A percentile compares a stretch with the other conserved stretches of the same genome.
phyloP scores from a whole-genome alignment of 2,888 invertebrate genomes.

The Caenorhabditis parvicauda region DNA sequence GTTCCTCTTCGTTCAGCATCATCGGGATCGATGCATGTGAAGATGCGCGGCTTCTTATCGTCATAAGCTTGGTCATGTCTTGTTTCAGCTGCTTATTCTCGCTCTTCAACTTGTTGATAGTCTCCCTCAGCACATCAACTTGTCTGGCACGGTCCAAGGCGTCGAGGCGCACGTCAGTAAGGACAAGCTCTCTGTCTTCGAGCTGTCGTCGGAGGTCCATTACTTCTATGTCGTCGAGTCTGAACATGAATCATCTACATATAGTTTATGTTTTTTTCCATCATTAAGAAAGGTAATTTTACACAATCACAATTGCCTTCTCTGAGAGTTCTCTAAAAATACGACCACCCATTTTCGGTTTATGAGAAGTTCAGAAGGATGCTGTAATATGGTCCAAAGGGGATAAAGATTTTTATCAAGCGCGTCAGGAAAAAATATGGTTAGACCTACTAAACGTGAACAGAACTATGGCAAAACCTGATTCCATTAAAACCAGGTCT shows the following conservation, averaged over 20 bases:
- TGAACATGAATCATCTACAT: background rate
- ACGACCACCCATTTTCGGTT: too few species aligned
- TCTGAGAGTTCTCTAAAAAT: too few species aligned
- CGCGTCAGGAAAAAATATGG: too few species aligned
- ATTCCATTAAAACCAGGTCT: too few species aligned
- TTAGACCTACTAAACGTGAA: too few species aligned
- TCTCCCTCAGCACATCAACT: slow-evolving; percentile 89
- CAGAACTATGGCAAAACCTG: too few species aligned
- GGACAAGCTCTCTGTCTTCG: slow-evolving; percentile 88
- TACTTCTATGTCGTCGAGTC: slow-evolving; percentile 50
- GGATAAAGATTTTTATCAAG: too few species aligned
- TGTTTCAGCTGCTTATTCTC: slow-evolving; percentile 95
- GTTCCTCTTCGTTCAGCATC: slow-evolving; percentile 44
- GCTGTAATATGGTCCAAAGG: too few species aligned
- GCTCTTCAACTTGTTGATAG: slow-evolving; percentile 93
- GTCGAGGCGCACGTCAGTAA: slow-evolving; percentile 85
- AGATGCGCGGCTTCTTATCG: slow-evolving; percentile 43
- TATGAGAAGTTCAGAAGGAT: too few species aligned
- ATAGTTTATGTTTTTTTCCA: too few species aligned
- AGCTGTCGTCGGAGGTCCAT: slow-evolving; percentile 79
- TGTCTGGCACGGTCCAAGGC: slow-evolving; percentile 95
- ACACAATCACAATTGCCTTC: too few species aligned
- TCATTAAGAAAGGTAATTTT: too few species aligned
- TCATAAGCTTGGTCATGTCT: slow-evolving; percentile 80
- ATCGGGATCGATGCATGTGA: slow-evolving; percentile 54